Evolutionary conservation across 35 echinoderm and acorn worm genomes (phyloP).

Genomic region (Antedon bifida): DNA sequence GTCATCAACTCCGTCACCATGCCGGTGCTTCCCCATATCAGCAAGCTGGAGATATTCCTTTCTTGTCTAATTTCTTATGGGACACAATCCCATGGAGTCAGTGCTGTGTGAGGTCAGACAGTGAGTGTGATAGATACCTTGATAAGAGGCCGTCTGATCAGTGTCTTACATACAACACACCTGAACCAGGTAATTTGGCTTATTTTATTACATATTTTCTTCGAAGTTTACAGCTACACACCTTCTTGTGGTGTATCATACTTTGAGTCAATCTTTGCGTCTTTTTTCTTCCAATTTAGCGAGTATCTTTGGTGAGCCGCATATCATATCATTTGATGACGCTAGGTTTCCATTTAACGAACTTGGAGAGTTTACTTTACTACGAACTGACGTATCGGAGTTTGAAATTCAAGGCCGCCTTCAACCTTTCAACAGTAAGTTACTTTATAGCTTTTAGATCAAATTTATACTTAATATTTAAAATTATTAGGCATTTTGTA

Average conservation of each 20-base stretch:
- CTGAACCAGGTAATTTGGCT: slow-evolving; percentile 38
- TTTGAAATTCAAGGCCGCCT: slow-evolving; percentile 26
- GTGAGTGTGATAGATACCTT: slow-evolving; percentile 33
- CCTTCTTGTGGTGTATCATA: background rate
- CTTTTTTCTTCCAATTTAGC: slow-evolving; percentile 16
- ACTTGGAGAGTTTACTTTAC: slow-evolving; percentile 44
- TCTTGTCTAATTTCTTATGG: slow-evolving; percentile 54
- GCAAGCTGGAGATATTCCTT: slow-evolving; percentile 39
- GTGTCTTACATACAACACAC: slow-evolving; percentile 48
- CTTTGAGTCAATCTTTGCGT: background rate
- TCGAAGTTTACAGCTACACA: background rate
- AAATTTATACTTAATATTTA: no score
- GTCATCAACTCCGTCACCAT: slow-evolving; percentile 35
- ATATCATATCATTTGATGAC: slow-evolving; percentile 46
- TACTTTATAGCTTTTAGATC: no score
- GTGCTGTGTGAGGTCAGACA: slow-evolving; percentile 46
- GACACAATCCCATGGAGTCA: slow-evolving; percentile 74
- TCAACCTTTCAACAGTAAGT: background rate
- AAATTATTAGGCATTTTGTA: no score
- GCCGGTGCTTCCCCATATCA: slow-evolving; percentile 25
- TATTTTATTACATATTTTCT: background rate
- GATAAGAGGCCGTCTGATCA: slow-evolving; percentile 42
- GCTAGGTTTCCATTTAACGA: slow-evolving; percentile 46
- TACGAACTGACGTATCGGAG: background rate
- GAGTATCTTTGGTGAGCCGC: slow-evolving; percentile 73